Percentiles rank a stretch among this genome's conserved stretches.
These are phyloP conservation scores for Amazona ochrocephala DNA, from an alignment of 2,797 vertebrate species.

Conservation along the genomic window DNA sequence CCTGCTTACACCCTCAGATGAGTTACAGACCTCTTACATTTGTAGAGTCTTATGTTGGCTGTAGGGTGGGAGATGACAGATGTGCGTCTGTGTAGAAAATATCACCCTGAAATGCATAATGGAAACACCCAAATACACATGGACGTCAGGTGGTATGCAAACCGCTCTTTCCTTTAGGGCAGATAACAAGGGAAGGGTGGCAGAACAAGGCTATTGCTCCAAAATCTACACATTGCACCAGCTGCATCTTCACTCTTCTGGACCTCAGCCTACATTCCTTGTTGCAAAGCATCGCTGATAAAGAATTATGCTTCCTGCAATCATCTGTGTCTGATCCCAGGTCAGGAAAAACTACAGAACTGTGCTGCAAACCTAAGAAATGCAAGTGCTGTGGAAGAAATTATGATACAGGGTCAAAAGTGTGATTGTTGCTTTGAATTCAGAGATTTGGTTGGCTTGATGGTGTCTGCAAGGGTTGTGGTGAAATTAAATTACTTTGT, in stretches of 20 bases:
- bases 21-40: not conserved
- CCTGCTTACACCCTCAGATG: not conserved
- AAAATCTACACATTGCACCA: not conserved
- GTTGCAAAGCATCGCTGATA: not conserved
- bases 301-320: constrained; percentile 4
- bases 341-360: constrained; percentile 23
- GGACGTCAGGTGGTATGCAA: not conserved
- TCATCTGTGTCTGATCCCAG: not conserved
- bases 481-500: not conserved
- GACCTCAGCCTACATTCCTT: not conserved
- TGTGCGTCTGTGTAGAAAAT: constrained; percentile 5
- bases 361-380: not conserved
- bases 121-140: not conserved
- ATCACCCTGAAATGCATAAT: not conserved
- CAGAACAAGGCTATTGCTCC: not conserved
- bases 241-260: constrained; percentile 17
- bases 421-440: not conserved
- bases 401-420: not conserved
- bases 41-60: not conserved
- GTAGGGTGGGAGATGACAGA: not conserved
- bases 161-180: not conserved
- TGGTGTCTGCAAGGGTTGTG: not conserved
- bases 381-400: constrained; percentile 10
- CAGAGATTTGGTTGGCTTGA: not conserved
- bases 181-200: not conserved